Percentiles rank a stretch among this genome's conserved stretches.
Conservation (phyloP, 2,797 vertebrate genomes). For the Crenuchus spilurus region DNA sequence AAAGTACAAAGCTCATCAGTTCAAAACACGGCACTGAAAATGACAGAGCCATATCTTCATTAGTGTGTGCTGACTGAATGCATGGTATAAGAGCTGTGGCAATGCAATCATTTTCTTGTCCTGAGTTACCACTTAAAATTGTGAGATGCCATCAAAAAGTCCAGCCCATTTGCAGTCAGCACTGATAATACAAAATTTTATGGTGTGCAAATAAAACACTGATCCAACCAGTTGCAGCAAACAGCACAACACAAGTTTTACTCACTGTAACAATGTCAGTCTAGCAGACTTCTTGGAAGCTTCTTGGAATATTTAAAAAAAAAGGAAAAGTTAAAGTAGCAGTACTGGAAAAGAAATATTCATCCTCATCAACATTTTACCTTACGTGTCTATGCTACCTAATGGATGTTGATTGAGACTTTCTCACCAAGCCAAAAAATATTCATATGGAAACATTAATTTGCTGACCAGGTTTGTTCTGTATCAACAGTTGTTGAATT, state of each 20-base stretch:
- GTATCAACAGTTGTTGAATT: slow-evolving; percentile 25
- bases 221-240: slow-evolving; percentile 18
- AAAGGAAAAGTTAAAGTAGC: not conserved
- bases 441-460: not conserved
- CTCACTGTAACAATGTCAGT: slow-evolving; percentile 21
- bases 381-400: slow-evolving; percentile 2
- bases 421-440: not conserved
- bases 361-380: not conserved
- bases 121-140: slow-evolving; percentile 44
- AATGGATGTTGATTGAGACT: slow-evolving; percentile 4
- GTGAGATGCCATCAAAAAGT: slow-evolving; percentile 13
- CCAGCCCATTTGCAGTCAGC: slow-evolving; percentile 6
- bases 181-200: slow-evolving; percentile 16
- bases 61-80: slow-evolving; percentile 9
- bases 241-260: not conserved
- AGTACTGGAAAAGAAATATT: not conserved
- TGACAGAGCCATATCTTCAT: not conserved
- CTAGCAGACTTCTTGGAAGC: slow-evolving; percentile 8
- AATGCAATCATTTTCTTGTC: slow-evolving; percentile 44
- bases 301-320: not conserved
- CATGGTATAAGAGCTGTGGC: not conserved
- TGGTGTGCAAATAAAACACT: slow-evolving; percentile 27
- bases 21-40: not conserved
- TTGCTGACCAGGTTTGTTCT: slow-evolving; percentile 23
- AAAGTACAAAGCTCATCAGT: not conserved